A percentile compares a stretch with the other conserved stretches of the same genome.
These are phyloP conservation scores for Caenorhabditis sp. DNA, from an alignment of 2,888 invertebrate genomes.

Conservation along the genomic window DNA sequence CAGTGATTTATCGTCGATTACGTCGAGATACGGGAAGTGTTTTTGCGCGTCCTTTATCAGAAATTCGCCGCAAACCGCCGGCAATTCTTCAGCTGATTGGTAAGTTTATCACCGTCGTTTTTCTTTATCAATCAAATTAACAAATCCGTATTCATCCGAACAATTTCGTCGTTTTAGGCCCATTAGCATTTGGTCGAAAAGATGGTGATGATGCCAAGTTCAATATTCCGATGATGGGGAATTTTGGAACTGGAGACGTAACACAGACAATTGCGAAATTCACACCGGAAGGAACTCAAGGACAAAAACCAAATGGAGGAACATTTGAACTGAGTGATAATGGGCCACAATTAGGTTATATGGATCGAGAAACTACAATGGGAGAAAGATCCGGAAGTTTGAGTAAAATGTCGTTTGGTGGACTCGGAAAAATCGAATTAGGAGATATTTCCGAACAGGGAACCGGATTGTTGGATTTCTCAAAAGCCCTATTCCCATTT, in stretches of 20 bases:
- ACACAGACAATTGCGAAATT: conserved; percentile 51
- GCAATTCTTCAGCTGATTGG: conserved; percentile 41
- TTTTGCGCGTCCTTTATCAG: conserved; percentile 9
- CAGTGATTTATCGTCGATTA: conserved; percentile 25
- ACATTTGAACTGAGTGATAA: conserved; percentile 51
- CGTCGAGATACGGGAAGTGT: conserved; percentile 26
- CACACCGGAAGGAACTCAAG: conserved; percentile 41
- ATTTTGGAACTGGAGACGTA: conserved; percentile 57
- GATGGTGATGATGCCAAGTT: conserved; percentile 55
- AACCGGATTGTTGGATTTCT: conserved; percentile 55
- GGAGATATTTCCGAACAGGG: conserved; percentile 51
- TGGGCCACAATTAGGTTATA: conserved; percentile 56
- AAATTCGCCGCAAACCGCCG: conserved; percentile 48
- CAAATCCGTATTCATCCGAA: background rate
- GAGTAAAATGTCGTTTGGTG: conserved; percentile 40
- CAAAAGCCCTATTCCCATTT: conserved; percentile 56
- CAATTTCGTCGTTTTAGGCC: conserved; percentile 19
- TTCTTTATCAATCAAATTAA: background rate
- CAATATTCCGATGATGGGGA: conserved; percentile 49
- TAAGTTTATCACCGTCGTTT: background rate
- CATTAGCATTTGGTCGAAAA: conserved; percentile 56
- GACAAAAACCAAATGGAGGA: conserved; percentile 49
- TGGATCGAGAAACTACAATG: conserved; percentile 54
- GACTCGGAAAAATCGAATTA: conserved; percentile 41
- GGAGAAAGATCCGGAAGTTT: conserved; percentile 39